A percentile compares a stretch with the other conserved stretches of the same genome.
Conservation (phyloP, 2,888 invertebrate species). For the Tribolium freemani region DNA sequence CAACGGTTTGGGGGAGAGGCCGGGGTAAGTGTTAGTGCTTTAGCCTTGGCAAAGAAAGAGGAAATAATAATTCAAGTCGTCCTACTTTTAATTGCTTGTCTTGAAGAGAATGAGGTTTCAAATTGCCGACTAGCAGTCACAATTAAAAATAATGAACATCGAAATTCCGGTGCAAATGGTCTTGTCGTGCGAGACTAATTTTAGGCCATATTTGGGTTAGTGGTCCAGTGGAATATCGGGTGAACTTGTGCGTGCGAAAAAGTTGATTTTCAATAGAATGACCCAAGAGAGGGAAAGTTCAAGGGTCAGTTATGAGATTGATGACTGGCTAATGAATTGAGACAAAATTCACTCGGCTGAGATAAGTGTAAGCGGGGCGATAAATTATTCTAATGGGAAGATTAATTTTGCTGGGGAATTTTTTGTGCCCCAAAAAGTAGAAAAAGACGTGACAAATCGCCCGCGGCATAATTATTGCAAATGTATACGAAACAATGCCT, state of each 20-base stretch:
- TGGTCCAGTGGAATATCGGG: conserved; percentile 52
- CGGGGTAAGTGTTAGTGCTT: conserved; percentile 61
- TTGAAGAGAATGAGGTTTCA: not conserved
- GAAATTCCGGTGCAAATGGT: conserved; percentile 21
- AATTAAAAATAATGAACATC: conserved; percentile 29
- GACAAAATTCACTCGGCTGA: not conserved
- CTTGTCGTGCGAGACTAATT: conserved; percentile 44
- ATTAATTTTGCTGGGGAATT: no score
- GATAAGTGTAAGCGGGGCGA: not conserved
- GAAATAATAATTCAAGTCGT: conserved; percentile 4
- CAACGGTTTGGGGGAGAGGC: conserved; percentile 62
- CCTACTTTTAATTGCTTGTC: conserved; percentile 15
- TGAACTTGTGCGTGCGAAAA: conserved; percentile 32
- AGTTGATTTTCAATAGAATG: conserved; percentile 13
- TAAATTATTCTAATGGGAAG: not conserved
- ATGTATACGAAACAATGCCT: not conserved
- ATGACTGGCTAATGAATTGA: conserved; percentile 1
- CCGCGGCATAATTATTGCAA: not conserved
- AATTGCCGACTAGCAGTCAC: not conserved
- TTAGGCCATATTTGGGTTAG: conserved; percentile 54
- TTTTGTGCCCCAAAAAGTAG: no score
- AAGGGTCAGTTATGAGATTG: conserved; percentile 22
- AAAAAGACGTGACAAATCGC: no score
- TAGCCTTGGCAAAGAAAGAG: conserved; percentile 8
- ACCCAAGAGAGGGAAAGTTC: conserved; percentile 15